Evolutionary conservation across 2,888 invertebrate genomes (phyloP).

Genomic region (Strigamia transsilvanica): DNA sequence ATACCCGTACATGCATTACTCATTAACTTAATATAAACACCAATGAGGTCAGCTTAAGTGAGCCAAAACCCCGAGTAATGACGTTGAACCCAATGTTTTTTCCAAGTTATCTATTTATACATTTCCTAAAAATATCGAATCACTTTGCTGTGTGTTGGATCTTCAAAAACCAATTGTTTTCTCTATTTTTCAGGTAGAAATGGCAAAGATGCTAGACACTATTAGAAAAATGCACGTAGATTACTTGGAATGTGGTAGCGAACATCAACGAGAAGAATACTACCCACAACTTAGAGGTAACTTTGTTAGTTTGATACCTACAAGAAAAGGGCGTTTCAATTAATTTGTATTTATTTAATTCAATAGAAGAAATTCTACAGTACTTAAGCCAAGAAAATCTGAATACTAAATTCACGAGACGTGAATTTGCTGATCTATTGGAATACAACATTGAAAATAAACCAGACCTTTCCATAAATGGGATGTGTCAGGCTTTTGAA

Average conservation of each 20-base stretch:
- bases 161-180: neutral
- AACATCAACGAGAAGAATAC: neutral
- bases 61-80: neutral
- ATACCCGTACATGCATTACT: neutral
- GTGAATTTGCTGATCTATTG: slow-evolving; percentile 54
- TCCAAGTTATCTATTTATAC: neutral
- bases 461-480: slow-evolving; percentile 78
- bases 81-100: neutral
- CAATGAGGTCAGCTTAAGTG: neutral
- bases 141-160: neutral
- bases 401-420: slow-evolving; percentile 54
- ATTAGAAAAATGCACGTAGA: neutral
- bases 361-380: neutral
- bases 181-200: neutral
- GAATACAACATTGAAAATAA: slow-evolving; percentile 55
- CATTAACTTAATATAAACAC: neutral
- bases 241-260: neutral
- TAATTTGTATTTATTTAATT: neutral
- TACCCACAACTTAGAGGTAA: neutral
- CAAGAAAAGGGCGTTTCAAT: neutral
- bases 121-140: slow-evolving; percentile 3
- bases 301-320: neutral
- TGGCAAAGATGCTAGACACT: neutral
- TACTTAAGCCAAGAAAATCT: slow-evolving; percentile 49
- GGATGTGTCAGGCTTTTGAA: slow-evolving; percentile 83